These are phyloP conservation scores for Neoascia interrupta DNA, from an alignment of 2,888 invertebrate species.

Conservation along the genomic window DNA sequence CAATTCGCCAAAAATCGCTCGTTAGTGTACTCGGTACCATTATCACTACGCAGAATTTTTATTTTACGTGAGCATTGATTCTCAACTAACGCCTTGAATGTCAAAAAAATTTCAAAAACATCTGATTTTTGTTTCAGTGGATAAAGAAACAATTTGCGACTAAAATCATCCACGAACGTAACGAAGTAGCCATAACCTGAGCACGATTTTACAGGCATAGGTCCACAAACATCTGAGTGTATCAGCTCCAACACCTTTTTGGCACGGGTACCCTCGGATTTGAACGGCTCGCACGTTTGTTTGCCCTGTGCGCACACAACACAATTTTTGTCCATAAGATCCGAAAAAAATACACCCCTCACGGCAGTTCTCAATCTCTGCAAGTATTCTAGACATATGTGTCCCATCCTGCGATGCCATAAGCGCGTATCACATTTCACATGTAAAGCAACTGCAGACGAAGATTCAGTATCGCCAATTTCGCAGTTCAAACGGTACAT, in stretches of 20 bases:
- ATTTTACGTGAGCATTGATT: conserved; percentile 52
- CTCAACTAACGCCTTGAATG: conserved; percentile 58
- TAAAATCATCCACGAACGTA: conserved; percentile 75
- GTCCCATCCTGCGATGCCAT: conserved; percentile 71
- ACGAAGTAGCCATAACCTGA: conserved; percentile 73
- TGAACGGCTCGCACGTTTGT: conserved; percentile 66
- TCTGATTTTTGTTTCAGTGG: conserved; percentile 14
- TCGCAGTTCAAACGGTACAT: background rate
- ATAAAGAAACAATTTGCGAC: conserved; percentile 30
- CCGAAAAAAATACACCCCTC: background rate
- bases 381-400: conserved; percentile 59
- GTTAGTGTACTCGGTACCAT: conserved; percentile 60
- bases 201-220: conserved; percentile 71
- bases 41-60: conserved; percentile 62
- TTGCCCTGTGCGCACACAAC: conserved; percentile 69
- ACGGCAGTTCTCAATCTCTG: background rate
- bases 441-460: conserved; percentile 11
- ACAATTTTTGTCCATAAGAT: background rate
- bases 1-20: conserved; percentile 37
- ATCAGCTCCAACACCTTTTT: conserved; percentile 72
- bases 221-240: conserved; percentile 76
- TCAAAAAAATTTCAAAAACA: conserved; percentile 55
- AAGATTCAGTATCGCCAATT: conserved; percentile 45
- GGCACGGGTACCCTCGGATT: conserved; percentile 54
- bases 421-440: conserved; percentile 3